phyloP scores from a whole-genome alignment of 2,797 vertebrate species.

The Echiichthys vipera region DNA sequence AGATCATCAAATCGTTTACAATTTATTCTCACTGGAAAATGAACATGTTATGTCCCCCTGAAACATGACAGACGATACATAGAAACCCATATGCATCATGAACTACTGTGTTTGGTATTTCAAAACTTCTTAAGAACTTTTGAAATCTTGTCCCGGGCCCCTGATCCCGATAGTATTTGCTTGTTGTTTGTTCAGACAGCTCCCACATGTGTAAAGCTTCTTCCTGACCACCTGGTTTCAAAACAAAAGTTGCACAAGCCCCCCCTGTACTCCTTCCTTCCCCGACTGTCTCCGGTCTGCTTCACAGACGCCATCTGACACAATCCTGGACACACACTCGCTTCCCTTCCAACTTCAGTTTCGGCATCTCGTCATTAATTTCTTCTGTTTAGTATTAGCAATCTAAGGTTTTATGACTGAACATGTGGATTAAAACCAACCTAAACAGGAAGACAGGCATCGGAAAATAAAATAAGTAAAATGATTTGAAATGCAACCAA shows the following conservation, averaged over 20 bases:
- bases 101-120: background rate
- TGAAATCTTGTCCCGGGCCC: background rate
- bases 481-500: background rate
- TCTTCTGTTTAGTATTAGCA: background rate
- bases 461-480: no score
- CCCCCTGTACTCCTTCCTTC: conserved; percentile 26
- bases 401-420: background rate
- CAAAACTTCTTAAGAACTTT: background rate
- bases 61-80: background rate
- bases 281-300: conserved; percentile 8
- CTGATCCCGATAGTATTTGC: background rate
- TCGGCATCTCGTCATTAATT: background rate
- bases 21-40: no score
- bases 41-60: no score
- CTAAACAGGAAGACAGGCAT: background rate
- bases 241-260: background rate
- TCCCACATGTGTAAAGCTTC: conserved; percentile 46
- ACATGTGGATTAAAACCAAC: background rate
- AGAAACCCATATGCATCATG: background rate
- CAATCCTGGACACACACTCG: conserved; percentile 5
- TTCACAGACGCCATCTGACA: background rate
- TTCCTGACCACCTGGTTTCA: conserved; percentile 57
- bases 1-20: no score
- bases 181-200: conserved; percentile 45
- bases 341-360: background rate